Percentiles rank a stretch among this genome's conserved stretches.
Conservation (phyloP, 2,888 invertebrate genomes). For the Limnephilus auricula region DNA sequence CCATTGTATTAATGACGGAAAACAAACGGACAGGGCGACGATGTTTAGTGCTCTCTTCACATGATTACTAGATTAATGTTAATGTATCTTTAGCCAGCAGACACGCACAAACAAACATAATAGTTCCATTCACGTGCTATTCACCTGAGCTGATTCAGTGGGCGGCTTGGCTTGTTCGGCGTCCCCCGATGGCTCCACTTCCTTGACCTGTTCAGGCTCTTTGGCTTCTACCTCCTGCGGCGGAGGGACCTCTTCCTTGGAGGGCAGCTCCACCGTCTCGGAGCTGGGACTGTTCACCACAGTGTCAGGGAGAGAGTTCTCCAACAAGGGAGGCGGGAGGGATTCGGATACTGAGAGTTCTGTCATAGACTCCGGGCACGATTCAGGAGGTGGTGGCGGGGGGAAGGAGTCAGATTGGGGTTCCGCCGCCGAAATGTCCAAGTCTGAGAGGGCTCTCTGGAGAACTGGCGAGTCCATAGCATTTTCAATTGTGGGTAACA, state of each 20-base stretch:
- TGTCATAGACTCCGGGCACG: slow-evolving; percentile 64
- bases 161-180: slow-evolving; percentile 52
- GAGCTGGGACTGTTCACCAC: slow-evolving; percentile 65
- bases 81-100: slow-evolving; percentile 65
- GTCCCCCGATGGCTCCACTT: slow-evolving; percentile 37
- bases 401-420: slow-evolving; percentile 65
- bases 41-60: slow-evolving; percentile 63
- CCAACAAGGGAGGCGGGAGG: slow-evolving; percentile 64
- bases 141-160: slow-evolving; percentile 64
- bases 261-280: slow-evolving; percentile 62
- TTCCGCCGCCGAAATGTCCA: slow-evolving; percentile 57
- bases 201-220: slow-evolving; percentile 43
- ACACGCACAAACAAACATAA: slow-evolving; percentile 66
- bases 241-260: slow-evolving; percentile 59
- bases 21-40: slow-evolving; percentile 59
- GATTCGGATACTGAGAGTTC: slow-evolving; percentile 65
- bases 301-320: slow-evolving; percentile 60
- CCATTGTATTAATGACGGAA: slow-evolving; percentile 50
- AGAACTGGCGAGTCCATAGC: slow-evolving; percentile 59
- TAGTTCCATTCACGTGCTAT: slow-evolving; percentile 66
- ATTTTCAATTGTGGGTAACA: slow-evolving; percentile 36
- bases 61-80: slow-evolving; percentile 61
- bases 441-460: slow-evolving; percentile 59
- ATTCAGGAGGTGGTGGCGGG: slow-evolving; percentile 65
- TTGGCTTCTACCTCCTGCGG: slow-evolving; percentile 41